Conservation (phyloP, 2,113 vertebrate species). For the Mesoclemmys tuberculata region DNA sequence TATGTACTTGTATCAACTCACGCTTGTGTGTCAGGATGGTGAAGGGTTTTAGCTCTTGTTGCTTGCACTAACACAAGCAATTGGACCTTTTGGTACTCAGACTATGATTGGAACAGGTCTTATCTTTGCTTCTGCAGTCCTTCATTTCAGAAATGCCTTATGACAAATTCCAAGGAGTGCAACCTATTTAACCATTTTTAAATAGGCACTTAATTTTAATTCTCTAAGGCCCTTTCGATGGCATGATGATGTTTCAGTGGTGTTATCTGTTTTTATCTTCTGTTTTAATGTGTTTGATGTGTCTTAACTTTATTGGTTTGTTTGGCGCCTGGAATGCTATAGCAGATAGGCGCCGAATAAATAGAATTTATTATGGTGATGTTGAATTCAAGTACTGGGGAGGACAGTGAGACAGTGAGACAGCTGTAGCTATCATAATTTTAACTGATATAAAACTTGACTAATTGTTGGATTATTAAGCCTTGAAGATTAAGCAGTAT, state of each 20-base stretch:
- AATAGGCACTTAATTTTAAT: constrained; percentile 11
- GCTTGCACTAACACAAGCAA: not conserved
- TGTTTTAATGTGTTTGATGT: constrained; percentile 42
- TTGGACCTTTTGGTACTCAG: not conserved
- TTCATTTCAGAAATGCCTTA: constrained; percentile 7
- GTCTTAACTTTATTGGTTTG: constrained; percentile 40
- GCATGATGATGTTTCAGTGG: constrained; percentile 14
- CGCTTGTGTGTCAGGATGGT: not conserved
- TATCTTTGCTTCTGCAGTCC: not conserved
- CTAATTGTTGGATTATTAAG: constrained; percentile 40
- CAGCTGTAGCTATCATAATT: constrained; percentile 38
- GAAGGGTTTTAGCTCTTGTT: not conserved
- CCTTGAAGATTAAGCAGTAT: constrained; percentile 35
- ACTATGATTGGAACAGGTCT: not conserved
- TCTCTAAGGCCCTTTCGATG: not conserved
- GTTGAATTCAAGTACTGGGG: constrained; percentile 35
- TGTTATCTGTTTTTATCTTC: constrained; percentile 56
- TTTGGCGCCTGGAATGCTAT: constrained; percentile 14
- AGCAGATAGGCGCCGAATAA: constrained; percentile 36
- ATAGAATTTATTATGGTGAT: constrained; percentile 46
- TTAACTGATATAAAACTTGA: constrained; percentile 50
- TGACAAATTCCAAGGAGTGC: not conserved
- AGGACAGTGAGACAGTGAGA: constrained; percentile 44
- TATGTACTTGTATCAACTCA: not conserved
- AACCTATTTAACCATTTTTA: not conserved